Evolutionary conservation across 2,888 invertebrate genomes (phyloP).

Genomic region (Chesias legatella): DNA sequence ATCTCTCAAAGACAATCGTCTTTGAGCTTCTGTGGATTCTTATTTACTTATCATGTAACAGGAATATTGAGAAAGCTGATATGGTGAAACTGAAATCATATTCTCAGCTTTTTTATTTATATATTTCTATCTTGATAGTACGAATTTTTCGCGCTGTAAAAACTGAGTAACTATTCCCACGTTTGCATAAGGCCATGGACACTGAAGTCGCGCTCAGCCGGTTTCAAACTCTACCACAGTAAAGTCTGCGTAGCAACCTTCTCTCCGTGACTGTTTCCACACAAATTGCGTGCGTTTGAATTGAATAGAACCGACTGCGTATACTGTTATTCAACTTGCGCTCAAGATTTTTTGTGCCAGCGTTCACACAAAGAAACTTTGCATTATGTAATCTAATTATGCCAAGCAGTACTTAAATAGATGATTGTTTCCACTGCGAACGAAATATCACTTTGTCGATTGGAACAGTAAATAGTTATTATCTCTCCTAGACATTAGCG

Average conservation of each 20-base stretch:
- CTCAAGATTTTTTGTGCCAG: slow-evolving; percentile 24
- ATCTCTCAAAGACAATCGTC: no score
- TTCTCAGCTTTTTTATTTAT: no score
- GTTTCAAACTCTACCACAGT: slow-evolving; percentile 35
- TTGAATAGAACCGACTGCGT: slow-evolving; percentile 32
- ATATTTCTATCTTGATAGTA: no score
- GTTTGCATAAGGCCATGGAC: slow-evolving; percentile 51
- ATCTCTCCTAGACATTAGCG: slow-evolving; percentile 7
- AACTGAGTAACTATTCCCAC: slow-evolving; percentile 33
- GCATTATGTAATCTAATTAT: slow-evolving; percentile 26
- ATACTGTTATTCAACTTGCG: slow-evolving; percentile 30
- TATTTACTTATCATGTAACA: no score
- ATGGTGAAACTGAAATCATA: no score
- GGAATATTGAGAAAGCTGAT: no score
- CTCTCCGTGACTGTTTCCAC: slow-evolving; percentile 32
- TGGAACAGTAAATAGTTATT: slow-evolving; percentile 5
- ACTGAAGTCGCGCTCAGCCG: slow-evolving; percentile 35
- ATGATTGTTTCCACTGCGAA: slow-evolving; percentile 21
- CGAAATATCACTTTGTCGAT: slow-evolving; percentile 6
- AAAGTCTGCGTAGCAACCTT: slow-evolving; percentile 33
- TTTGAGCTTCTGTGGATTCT: no score
- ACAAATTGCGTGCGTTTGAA: slow-evolving; percentile 33
- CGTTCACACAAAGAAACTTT: slow-evolving; percentile 26
- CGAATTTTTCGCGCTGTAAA: slow-evolving; percentile 34
- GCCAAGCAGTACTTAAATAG: slow-evolving; percentile 17